These are phyloP conservation scores for Phalacrocorax carbo DNA, from an alignment of 2,113 vertebrate species.

Conservation along the genomic window DNA sequence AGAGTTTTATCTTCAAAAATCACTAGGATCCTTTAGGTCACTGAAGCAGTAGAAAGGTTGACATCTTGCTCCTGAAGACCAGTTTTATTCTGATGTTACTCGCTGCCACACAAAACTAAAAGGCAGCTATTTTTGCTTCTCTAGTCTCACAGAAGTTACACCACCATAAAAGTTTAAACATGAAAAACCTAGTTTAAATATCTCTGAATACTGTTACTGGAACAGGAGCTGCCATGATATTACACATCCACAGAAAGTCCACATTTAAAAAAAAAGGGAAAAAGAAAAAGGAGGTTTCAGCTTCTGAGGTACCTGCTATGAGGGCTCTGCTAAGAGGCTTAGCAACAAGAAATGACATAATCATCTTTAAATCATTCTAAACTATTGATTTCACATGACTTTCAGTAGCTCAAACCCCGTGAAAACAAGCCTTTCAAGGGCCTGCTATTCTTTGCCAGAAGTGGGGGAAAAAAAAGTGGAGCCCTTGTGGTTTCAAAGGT, in stretches of 20 bases:
- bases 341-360: neutral
- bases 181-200: neutral
- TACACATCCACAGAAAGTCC: neutral
- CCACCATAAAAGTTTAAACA: neutral
- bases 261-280: neutral
- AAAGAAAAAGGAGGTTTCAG: neutral
- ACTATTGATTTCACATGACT: neutral
- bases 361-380: neutral
- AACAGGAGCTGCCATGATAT: neutral
- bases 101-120: neutral
- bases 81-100: neutral
- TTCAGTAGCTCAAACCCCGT: neutral
- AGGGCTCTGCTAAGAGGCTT: neutral
- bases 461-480: neutral
- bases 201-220: neutral
- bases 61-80: neutral
- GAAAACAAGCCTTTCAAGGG: neutral
- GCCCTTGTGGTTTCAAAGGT: neutral
- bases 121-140: neutral
- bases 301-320: neutral
- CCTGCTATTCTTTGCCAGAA: neutral
- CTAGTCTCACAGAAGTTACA: neutral
- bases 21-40: neutral
- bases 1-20: neutral
- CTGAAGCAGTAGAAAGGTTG: neutral